Evolutionary conservation across 2,113 vertebrate species (phyloP).

Genomic region (Pontoporia blainvillei): DNA sequence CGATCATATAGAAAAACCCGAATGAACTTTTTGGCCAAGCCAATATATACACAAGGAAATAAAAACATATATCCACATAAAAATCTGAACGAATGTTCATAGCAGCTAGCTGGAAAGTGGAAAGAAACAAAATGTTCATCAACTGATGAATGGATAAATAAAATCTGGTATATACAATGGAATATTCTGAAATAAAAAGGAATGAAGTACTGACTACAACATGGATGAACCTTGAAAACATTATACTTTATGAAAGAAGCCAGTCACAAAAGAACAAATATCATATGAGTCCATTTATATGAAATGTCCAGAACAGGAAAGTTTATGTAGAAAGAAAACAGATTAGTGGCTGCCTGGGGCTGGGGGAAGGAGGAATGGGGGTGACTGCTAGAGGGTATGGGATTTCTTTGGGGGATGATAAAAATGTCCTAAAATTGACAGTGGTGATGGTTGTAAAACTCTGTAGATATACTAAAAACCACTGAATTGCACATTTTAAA

Average conservation of each 20-base stretch:
- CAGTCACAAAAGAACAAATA: neutral
- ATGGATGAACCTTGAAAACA: neutral
- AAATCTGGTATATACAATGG: neutral
- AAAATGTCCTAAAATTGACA: neutral
- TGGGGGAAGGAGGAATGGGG: neutral
- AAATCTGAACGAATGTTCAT: fast-evolving
- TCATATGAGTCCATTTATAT: fast-evolving
- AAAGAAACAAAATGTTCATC: neutral
- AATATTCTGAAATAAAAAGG: neutral
- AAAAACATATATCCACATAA: neutral
- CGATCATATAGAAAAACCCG: too few relatives aligned
- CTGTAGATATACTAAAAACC: neutral
- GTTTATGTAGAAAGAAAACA: neutral
- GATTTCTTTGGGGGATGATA: neutral
- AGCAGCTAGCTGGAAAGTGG: neutral
- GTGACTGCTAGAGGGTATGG: too few relatives aligned
- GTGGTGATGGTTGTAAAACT: neutral
- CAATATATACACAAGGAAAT: neutral
- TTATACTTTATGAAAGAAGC: neutral
- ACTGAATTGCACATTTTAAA: neutral
- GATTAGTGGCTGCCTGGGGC: neutral
- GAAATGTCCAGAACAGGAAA: neutral
- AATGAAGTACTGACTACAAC: neutral
- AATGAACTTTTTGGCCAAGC: too few relatives aligned
- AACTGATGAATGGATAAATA: neutral